These are phyloP conservation scores for Nemurella pictetii DNA, from an alignment of 2,888 invertebrate genomes.

Conservation along the genomic window DNA sequence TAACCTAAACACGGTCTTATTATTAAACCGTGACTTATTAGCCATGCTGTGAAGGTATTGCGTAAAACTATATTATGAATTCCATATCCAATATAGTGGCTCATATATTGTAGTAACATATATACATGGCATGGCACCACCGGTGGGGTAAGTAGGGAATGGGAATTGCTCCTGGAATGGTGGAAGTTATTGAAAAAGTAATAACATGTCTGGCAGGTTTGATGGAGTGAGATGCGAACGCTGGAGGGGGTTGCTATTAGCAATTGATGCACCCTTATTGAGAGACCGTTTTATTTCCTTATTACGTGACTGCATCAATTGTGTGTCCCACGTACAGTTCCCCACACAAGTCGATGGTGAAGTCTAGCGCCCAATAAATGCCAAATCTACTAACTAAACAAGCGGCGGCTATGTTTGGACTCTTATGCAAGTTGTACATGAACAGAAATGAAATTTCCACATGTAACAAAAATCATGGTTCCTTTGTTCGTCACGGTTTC, in stretches of 20 bases:
- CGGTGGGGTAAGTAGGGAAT: background rate
- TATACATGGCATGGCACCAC: background rate
- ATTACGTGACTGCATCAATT: conserved; percentile 9
- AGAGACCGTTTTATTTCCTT: conserved; percentile 6
- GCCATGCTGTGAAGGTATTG: background rate
- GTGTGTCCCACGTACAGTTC: background rate
- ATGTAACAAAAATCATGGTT: too few relatives aligned
- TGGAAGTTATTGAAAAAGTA: conserved; percentile 17
- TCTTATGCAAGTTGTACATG: too few relatives aligned
- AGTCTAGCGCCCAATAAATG: background rate
- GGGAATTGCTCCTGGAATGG: background rate
- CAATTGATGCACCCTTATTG: conserved; percentile 13
- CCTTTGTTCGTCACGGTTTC: too few relatives aligned
- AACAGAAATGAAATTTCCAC: too few relatives aligned
- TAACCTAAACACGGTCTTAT: background rate
- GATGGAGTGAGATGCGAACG: background rate
- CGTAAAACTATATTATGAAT: background rate
- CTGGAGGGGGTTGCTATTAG: background rate
- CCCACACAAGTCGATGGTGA: background rate
- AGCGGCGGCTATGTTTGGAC: too few relatives aligned
- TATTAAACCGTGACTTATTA: background rate
- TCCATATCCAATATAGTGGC: background rate
- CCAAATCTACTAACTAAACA: background rate
- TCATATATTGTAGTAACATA: background rate
- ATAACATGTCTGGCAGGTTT: conserved; percentile 3